phyloP scores from a whole-genome alignment of 2,113 vertebrate genomes.

The Passer domesticus region DNA sequence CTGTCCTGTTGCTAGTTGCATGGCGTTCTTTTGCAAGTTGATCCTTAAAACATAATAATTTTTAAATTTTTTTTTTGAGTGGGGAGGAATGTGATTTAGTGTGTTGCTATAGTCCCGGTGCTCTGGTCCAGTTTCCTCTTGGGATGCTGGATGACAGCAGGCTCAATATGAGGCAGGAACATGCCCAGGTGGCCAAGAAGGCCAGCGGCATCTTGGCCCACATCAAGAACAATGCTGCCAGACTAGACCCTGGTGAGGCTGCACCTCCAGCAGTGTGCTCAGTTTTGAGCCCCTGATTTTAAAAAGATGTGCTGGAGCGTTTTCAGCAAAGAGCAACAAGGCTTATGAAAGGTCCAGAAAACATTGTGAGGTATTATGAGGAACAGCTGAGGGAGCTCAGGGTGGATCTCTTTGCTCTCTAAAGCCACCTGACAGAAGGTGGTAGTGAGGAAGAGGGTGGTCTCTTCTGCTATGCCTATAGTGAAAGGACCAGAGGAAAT shows the following conservation, averaged over 20 bases:
- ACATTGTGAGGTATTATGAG: not conserved
- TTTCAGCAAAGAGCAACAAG: not conserved
- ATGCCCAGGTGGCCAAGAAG: not conserved
- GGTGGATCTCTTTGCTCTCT: no score
- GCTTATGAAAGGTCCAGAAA: not conserved
- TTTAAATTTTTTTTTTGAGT: accelerated
- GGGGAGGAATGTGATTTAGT: not conserved
- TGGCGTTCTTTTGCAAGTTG: accelerated
- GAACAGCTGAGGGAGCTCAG: not conserved
- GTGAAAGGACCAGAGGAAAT: not conserved
- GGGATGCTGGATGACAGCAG: accelerated
- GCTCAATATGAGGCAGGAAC: not conserved
- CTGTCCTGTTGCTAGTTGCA: not conserved
- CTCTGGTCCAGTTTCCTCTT: not conserved
- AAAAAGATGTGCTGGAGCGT: accelerated
- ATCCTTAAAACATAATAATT: not conserved
- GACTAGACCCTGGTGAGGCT: not conserved
- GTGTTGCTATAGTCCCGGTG: no score
- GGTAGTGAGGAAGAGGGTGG: accelerated
- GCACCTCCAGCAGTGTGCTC: not conserved
- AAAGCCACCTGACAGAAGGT: not conserved
- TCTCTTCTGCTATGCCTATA: not conserved
- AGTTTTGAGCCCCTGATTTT: not conserved
- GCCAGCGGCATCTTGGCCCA: not conserved
- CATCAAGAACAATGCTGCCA: not conserved